Conservation (phyloP, 1,140 invertebrate genomes). For the Zaprionus tsacasi region DNA sequence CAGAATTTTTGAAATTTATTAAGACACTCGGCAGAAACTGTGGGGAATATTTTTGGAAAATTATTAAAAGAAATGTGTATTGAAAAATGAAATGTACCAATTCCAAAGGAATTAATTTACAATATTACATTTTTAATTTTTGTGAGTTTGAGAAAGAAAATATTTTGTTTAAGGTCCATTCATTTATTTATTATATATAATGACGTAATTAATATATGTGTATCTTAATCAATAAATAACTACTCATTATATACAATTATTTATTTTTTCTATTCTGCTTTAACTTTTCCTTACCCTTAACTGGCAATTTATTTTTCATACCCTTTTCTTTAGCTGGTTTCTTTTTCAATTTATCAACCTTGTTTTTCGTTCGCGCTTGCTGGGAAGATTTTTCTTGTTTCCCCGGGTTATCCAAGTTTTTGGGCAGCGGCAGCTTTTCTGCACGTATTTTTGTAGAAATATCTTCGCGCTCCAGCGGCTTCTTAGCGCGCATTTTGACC, state of each 20-base stretch:
- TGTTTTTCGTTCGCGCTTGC: conserved; percentile 2
- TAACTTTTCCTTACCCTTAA: conserved; percentile 5
- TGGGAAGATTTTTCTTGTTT: background rate
- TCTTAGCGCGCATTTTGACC: conserved; percentile 86
- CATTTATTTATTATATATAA: background rate
- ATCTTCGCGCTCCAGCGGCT: conserved; percentile 86
- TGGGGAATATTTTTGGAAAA: conserved; percentile 5
- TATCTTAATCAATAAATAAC: background rate
- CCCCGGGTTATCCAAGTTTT: conserved; percentile 6
- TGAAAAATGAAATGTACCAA: background rate
- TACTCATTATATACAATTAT: background rate
- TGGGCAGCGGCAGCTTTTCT: conserved; percentile 30
- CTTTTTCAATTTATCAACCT: background rate
- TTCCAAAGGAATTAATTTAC: background rate
- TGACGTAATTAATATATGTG: background rate
- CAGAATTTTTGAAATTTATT: background rate
- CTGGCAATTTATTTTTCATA: background rate
- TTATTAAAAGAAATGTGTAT: background rate
- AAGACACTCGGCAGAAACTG: conserved; percentile 7
- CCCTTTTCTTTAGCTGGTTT: background rate
- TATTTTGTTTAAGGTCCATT: background rate
- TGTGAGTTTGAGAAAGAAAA: background rate
- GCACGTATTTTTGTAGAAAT: conserved; percentile 86
- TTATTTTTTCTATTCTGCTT: background rate
- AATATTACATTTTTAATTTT: conserved; percentile 5